phyloP scores from a whole-genome alignment of 1,140 invertebrate genomes.

The Drosophila paulistorum region DNA sequence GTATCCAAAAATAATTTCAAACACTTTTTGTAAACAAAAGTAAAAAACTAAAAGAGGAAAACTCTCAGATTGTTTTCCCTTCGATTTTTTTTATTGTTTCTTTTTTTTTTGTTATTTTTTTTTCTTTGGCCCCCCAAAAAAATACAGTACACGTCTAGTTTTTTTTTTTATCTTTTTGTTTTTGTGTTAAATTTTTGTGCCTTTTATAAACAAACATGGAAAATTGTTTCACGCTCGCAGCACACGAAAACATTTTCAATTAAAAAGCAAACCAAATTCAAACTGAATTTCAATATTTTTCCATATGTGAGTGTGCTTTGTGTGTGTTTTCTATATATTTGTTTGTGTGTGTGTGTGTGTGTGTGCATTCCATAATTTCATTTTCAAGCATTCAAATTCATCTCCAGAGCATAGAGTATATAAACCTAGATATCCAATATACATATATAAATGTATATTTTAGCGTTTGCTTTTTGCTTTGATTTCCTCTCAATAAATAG shows the following conservation, averaged over 20 bases:
- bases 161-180: constrained; percentile 41
- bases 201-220: constrained; percentile 71
- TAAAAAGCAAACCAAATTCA: constrained; percentile 58
- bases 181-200: constrained; percentile 53
- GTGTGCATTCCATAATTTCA: constrained; percentile 71
- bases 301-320: constrained; percentile 11
- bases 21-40: constrained; percentile 76
- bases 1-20: constrained; percentile 64
- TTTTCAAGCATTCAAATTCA: constrained; percentile 45
- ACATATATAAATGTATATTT: not conserved
- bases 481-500: constrained; percentile 20
- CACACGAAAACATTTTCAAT: constrained; percentile 79
- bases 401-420: constrained; percentile 44
- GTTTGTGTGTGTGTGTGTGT: constrained; percentile 15
- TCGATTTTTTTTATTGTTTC: constrained; percentile 28
- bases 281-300: constrained; percentile 28
- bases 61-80: constrained; percentile 45
- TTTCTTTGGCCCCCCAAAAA: constrained; percentile 13
- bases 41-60: constrained; percentile 32
- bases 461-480: constrained; percentile 28
- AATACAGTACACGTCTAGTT: constrained; percentile 9
- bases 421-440: constrained; percentile 7
- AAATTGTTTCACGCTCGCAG: constrained; percentile 75
- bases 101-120: constrained; percentile 27
- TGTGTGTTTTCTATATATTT: constrained; percentile 1